Percentiles rank a stretch among this genome's conserved stretches.
Evolutionary conservation across 2,797 vertebrate genomes (phyloP).

Genomic region (Myotis planiceps): DNA sequence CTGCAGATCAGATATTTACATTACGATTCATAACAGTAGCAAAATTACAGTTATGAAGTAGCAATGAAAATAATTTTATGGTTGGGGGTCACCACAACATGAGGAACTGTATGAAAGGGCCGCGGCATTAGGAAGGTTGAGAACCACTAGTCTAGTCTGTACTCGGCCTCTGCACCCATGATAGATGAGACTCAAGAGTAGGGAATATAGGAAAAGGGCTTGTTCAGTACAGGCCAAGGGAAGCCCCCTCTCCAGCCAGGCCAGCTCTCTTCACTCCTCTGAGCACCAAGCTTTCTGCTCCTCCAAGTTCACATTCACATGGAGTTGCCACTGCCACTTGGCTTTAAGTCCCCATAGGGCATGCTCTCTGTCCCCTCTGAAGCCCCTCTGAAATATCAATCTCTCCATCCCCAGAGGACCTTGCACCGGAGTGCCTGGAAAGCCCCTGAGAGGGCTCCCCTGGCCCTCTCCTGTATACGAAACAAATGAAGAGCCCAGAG

Average conservation of each 20-base stretch:
- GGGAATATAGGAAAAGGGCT: background rate
- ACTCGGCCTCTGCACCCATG: fast-evolving
- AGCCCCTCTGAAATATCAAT: background rate
- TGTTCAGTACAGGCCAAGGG: background rate
- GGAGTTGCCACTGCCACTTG: background rate
- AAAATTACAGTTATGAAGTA: no score
- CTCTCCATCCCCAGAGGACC: no score
- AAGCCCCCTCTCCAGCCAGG: background rate
- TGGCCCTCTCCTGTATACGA: background rate
- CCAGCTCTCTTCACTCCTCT: background rate
- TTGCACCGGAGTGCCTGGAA: background rate
- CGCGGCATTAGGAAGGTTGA: no score
- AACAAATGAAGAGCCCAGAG: background rate
- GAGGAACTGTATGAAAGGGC: no score
- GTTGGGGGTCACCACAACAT: no score
- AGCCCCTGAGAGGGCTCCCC: background rate
- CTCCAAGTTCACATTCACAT: background rate
- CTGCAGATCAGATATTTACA: no score
- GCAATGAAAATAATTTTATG: no score
- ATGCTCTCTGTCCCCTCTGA: background rate
- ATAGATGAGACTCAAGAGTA: background rate
- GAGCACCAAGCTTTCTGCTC: background rate
- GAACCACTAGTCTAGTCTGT: background rate
- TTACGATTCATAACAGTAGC: no score
- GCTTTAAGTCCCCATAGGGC: background rate